Percentiles rank a stretch among this genome's conserved stretches.
These are phyloP conservation scores for Limnodromus scolopaceus DNA, from an alignment of 2,797 vertebrate species.

Conservation along the genomic window DNA sequence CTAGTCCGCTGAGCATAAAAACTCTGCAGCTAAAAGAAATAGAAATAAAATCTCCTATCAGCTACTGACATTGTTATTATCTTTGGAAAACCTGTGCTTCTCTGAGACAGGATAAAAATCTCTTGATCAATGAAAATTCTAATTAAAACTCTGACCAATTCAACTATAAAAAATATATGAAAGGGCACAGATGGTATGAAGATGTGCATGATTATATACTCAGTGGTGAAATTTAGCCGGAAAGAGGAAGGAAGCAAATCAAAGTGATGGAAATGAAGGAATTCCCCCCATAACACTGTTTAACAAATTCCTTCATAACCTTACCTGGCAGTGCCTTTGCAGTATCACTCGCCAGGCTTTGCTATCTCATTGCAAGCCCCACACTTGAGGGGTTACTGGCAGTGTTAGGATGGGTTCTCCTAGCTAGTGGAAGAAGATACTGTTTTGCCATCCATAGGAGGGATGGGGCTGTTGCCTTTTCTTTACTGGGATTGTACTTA, in stretches of 20 bases:
- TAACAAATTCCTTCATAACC: neutral
- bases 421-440: neutral
- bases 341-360: neutral
- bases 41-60: neutral
- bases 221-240: neutral
- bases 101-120: neutral
- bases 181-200: neutral
- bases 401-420: neutral
- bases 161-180: neutral
- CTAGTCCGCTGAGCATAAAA: neutral
- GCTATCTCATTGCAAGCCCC: neutral
- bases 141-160: constrained; percentile 11
- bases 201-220: neutral
- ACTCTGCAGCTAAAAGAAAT: neutral
- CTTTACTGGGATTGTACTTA: neutral
- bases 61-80: neutral
- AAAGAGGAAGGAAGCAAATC: constrained; percentile 17
- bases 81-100: neutral
- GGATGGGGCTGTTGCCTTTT: neutral
- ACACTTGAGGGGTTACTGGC: neutral
- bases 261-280: neutral
- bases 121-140: neutral
- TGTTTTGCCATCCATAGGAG: neutral
- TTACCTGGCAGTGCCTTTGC: neutral
- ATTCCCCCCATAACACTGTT: neutral